Percentiles rank a stretch among this genome's conserved stretches.
Conservation (phyloP, 2,888 invertebrate species). For the Cosmia pyralina region DNA sequence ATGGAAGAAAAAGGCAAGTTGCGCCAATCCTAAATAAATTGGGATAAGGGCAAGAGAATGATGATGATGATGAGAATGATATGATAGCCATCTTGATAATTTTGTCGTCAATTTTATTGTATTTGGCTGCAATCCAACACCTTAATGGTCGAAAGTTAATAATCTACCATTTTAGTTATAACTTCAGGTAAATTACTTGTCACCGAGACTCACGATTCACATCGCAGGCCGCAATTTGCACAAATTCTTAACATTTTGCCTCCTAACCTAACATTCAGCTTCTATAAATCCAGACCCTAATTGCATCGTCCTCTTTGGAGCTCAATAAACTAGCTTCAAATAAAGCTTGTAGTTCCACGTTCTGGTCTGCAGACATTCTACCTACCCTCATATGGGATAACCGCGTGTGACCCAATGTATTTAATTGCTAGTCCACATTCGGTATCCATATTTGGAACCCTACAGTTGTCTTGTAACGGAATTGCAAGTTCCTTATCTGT, state of each 20-base stretch:
- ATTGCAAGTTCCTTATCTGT: conserved; percentile 53
- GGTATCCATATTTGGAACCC: conserved; percentile 54
- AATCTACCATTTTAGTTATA: conserved; percentile 10
- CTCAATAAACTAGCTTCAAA: conserved; percentile 43
- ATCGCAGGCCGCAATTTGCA: conserved; percentile 19
- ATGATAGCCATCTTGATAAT: neutral
- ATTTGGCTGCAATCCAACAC: neutral
- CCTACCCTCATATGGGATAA: conserved; percentile 49
- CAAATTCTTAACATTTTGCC: conserved; percentile 45
- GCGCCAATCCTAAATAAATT: no score
- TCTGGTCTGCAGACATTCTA: conserved; percentile 42
- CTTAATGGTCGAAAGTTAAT: conserved; percentile 11
- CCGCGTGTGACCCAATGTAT: conserved; percentile 61
- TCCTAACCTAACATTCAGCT: conserved; percentile 24
- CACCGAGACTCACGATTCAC: conserved; percentile 30
- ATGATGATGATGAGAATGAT: no score
- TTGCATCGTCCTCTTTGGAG: conserved; percentile 44
- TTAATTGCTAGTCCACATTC: conserved; percentile 62
- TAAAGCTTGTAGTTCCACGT: conserved; percentile 21
- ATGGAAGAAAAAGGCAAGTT: no score
- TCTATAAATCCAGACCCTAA: conserved; percentile 47
- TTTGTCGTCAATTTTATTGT: neutral
- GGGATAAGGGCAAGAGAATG: no score
- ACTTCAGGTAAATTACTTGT: conserved; percentile 14
- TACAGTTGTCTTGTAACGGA: conserved; percentile 62